Percentiles rank a stretch among this genome's conserved stretches.
These are phyloP conservation scores for Sebastiscus albofasciatus DNA, from an alignment of 2,797 vertebrate species.

Conservation along the genomic window DNA sequence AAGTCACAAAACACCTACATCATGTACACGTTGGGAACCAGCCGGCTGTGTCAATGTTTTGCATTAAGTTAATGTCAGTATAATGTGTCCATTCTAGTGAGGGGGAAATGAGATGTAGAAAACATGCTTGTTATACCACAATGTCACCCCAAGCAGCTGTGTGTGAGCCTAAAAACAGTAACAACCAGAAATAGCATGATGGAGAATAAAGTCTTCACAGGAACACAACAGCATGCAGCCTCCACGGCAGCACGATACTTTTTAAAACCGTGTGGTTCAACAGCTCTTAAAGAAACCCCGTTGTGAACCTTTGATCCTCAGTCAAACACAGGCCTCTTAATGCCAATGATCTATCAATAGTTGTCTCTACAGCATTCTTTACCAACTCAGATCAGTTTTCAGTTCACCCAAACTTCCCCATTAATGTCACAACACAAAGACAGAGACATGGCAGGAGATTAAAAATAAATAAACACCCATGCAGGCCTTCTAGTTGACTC, in stretches of 20 bases:
- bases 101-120: not conserved
- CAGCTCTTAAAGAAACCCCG: slow-evolving; percentile 33
- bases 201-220: slow-evolving; percentile 27
- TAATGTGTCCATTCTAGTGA: not conserved
- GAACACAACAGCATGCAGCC: slow-evolving; percentile 27
- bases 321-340: slow-evolving; percentile 34
- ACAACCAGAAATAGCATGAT: slow-evolving; percentile 20
- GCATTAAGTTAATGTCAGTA: not conserved
- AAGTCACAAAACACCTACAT: not conserved
- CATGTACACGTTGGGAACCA: not conserved
- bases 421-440: slow-evolving; percentile 20
- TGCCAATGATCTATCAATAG: not conserved
- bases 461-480: slow-evolving; percentile 31
- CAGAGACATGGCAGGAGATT: slow-evolving; percentile 3
- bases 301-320: slow-evolving; percentile 44
- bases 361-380: slow-evolving; percentile 22
- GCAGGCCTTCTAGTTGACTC: not conserved
- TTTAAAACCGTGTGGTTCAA: slow-evolving; percentile 31
- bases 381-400: slow-evolving; percentile 22
- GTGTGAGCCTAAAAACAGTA: not conserved
- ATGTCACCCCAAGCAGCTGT: not conserved
- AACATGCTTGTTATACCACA: not conserved
- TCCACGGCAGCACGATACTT: slow-evolving; percentile 33
- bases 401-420: not conserved
- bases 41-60: not conserved